phyloP scores from a whole-genome alignment of 2,888 invertebrate genomes.

The Prenolepis imparis region DNA sequence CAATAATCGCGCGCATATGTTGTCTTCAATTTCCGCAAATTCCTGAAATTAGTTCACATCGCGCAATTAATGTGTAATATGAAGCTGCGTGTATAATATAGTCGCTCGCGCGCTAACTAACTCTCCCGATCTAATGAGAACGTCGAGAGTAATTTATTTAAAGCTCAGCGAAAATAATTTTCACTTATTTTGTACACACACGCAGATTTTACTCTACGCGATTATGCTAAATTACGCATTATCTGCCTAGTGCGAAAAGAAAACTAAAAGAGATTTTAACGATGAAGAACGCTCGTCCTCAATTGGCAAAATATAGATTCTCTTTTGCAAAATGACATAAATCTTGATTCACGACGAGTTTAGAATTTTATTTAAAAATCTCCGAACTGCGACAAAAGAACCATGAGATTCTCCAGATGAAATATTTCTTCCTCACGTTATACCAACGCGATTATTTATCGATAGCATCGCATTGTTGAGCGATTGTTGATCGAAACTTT shows the following conservation, averaged over 20 bases:
- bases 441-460: neutral
- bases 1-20: conserved; percentile 41
- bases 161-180: neutral
- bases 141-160: neutral
- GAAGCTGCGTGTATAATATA: neutral
- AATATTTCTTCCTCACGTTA: conserved; percentile 18
- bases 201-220: conserved; percentile 4
- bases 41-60: conserved; percentile 32
- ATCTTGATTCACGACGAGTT: neutral
- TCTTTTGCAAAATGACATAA: neutral
- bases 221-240: neutral
- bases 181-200: conserved; percentile 27
- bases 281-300: conserved; percentile 12
- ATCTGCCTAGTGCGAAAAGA: neutral
- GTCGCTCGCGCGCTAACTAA: conserved; percentile 7
- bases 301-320: neutral
- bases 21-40: conserved; percentile 44
- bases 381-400: neutral
- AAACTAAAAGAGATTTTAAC: neutral
- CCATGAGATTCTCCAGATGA: neutral
- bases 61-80: conserved; percentile 37
- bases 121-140: conserved; percentile 10
- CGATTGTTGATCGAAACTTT: conserved; percentile 33
- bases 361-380: conserved; percentile 16
- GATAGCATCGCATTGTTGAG: conserved; percentile 8